Conservation (phyloP, 2,797 vertebrate genomes). For the Tachyglossus aculeatus region DNA sequence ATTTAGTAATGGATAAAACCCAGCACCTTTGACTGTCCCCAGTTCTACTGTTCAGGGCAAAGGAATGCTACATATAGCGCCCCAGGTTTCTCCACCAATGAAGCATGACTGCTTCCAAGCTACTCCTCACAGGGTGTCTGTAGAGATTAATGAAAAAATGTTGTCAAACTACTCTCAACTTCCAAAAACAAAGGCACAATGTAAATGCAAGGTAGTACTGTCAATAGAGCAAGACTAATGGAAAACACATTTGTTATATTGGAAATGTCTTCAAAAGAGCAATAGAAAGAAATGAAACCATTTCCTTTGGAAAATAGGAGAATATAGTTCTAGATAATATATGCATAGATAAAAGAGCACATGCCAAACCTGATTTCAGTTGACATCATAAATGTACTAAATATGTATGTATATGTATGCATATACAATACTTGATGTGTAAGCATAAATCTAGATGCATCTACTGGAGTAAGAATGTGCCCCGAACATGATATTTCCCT, state of each 20-base stretch:
- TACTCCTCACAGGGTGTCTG: no score
- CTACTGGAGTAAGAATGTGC: not conserved
- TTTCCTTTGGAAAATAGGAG: not conserved
- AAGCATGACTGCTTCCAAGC: no score
- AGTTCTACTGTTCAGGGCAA: no score
- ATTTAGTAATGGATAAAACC: no score
- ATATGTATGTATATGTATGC: not conserved
- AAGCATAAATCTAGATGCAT: not conserved
- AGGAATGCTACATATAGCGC: no score
- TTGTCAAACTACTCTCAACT: not conserved
- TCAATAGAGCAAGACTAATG: not conserved
- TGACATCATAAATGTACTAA: no score
- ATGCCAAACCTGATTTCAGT: not conserved
- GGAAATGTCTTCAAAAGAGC: conserved; percentile 1
- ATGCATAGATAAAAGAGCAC: not conserved
- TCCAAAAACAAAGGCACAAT: not conserved
- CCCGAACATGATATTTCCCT: not conserved
- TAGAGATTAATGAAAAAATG: no score
- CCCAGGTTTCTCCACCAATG: no score
- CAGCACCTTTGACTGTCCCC: no score
- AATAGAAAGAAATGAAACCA: not conserved
- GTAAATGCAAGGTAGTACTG: not conserved
- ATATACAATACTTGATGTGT: not conserved
- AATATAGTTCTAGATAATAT: not conserved
- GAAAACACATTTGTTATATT: not conserved